phyloP scores from a whole-genome alignment of 2,113 vertebrate species.

The Lucifuga dentata region DNA sequence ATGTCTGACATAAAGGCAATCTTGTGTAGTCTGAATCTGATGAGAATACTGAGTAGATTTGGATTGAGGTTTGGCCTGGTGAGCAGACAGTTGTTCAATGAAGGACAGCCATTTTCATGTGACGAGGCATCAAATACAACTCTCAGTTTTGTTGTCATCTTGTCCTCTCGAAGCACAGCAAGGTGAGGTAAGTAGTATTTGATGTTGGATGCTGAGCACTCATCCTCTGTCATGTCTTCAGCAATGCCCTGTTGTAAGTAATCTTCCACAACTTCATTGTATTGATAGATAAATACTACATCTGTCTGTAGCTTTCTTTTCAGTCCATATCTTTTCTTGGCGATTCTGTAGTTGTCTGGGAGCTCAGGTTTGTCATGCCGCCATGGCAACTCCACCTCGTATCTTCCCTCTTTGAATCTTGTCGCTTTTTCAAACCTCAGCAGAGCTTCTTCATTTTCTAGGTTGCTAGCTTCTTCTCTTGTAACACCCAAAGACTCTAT shows the following conservation, averaged over 20 bases:
- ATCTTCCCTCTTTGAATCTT: slow-evolving; percentile 6
- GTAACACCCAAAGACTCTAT: slow-evolving; percentile 31
- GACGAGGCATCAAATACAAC: slow-evolving; percentile 52
- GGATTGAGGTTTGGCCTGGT: slow-evolving; percentile 40
- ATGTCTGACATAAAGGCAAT: slow-evolving; percentile 39
- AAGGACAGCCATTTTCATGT: slow-evolving; percentile 32
- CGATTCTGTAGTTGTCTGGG: slow-evolving; percentile 2
- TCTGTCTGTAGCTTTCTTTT: slow-evolving; percentile 20
- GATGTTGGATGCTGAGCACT: not conserved
- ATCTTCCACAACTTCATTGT: slow-evolving; percentile 18
- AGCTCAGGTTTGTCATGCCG: not conserved
- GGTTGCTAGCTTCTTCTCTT: not conserved
- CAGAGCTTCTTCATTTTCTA: slow-evolving; percentile 21
- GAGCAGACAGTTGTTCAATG: slow-evolving; percentile 39
- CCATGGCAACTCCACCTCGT: slow-evolving; percentile 45
- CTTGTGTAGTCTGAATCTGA: slow-evolving; percentile 35
- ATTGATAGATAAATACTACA: not conserved
- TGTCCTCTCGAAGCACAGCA: slow-evolving; percentile 32
- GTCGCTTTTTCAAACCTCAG: slow-evolving; percentile 20
- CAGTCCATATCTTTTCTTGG: slow-evolving; percentile 19
- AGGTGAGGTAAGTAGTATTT: slow-evolving; percentile 23
- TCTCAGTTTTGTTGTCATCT: slow-evolving; percentile 40
- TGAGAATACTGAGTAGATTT: slow-evolving; percentile 26
- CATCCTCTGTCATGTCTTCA: slow-evolving; percentile 3
- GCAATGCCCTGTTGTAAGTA: slow-evolving; percentile 39